Conservation (phyloP, 2,888 invertebrate genomes). For the Catonia carolina region DNA sequence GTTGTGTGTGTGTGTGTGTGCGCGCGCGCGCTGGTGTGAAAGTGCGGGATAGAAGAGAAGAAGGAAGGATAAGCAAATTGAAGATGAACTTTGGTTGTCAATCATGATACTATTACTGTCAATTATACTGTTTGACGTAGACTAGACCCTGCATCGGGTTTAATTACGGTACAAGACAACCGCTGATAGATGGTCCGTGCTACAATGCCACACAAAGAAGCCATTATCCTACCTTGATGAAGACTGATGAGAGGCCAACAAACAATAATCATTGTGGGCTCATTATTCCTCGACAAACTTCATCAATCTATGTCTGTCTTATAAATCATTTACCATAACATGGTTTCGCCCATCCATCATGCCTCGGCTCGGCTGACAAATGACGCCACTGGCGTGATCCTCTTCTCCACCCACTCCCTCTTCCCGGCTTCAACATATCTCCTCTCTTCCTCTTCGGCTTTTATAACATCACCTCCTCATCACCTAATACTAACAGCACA, state of each 20-base stretch:
- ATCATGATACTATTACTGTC: constrained; percentile 26
- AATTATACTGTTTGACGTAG: constrained; percentile 22
- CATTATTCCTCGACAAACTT: constrained; percentile 20
- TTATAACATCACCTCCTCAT: too few species aligned
- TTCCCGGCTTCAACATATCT: too few species aligned
- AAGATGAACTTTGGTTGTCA: constrained; percentile 19
- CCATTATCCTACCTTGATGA: constrained; percentile 21
- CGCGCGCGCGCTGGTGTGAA: too few species aligned
- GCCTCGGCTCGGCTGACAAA: constrained; percentile 13
- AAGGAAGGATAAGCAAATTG: constrained; percentile 12
- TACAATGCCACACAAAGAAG: constrained; percentile 13
- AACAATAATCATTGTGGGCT: constrained; percentile 24
- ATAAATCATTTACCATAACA: constrained; percentile 21
- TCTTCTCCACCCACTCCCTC: constrained; percentile 1
- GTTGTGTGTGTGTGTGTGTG: too few species aligned
- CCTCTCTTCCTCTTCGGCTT: too few species aligned
- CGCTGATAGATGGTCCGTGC: constrained; percentile 14
- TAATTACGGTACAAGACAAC: constrained; percentile 21
- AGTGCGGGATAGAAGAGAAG: too few species aligned
- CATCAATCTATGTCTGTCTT: constrained; percentile 23
- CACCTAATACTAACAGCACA: too few species aligned
- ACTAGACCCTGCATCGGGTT: constrained; percentile 14
- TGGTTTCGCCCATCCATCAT: constrained; percentile 18
- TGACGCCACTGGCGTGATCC: background rate
- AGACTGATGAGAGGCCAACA: constrained; percentile 18